These are phyloP conservation scores for Erebia palarica DNA, from an alignment of 2,888 invertebrate genomes.

Conservation along the genomic window DNA sequence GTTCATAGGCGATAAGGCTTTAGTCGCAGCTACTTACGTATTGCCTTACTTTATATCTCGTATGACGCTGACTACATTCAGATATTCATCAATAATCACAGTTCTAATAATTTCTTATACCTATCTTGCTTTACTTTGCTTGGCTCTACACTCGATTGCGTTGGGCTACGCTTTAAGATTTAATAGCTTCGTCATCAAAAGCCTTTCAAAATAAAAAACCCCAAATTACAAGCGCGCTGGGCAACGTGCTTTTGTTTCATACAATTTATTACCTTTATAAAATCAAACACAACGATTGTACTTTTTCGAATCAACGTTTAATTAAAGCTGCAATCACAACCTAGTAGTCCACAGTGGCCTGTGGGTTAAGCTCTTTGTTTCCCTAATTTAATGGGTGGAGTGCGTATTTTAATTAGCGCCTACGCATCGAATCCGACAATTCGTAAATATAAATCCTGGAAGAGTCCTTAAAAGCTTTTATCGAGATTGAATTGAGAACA, in stretches of 20 bases:
- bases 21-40: too few relatives aligned
- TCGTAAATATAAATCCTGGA: constrained; percentile 19
- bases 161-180: too few relatives aligned
- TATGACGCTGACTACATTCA: too few relatives aligned
- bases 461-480: background rate
- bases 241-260: constrained; percentile 35
- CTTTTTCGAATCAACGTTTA: constrained; percentile 44
- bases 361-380: constrained; percentile 38
- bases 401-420: constrained; percentile 44
- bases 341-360: background rate
- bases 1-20: too few relatives aligned
- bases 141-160: too few relatives aligned
- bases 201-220: constrained; percentile 7
- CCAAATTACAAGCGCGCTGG: constrained; percentile 1
- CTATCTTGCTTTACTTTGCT: too few relatives aligned
- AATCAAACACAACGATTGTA: constrained; percentile 58
- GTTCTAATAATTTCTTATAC: too few relatives aligned
- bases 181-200: background rate
- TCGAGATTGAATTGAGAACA: constrained; percentile 18
- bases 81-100: too few relatives aligned
- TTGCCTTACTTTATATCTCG: too few relatives aligned
- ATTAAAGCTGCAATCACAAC: constrained; percentile 43
- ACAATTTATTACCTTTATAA: constrained; percentile 57
- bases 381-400: constrained; percentile 42
- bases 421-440: background rate